Percentiles rank a stretch among this genome's conserved stretches.
phyloP scores from a whole-genome alignment of 1,140 invertebrate species.

The Drosophila carrolli region DNA sequence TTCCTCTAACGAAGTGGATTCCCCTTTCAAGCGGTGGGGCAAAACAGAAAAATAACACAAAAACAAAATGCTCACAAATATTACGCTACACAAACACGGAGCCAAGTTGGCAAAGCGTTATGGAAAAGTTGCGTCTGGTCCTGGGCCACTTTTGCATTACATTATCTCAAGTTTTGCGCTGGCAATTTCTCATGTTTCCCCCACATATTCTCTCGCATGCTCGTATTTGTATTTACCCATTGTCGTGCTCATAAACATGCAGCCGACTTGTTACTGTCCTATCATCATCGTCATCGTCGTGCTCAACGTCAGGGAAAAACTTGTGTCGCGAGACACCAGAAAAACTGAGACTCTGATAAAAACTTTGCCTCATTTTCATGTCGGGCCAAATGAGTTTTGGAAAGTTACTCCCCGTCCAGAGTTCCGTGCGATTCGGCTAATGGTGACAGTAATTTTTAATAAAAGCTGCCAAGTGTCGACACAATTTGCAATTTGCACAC shows the following conservation, averaged over 20 bases:
- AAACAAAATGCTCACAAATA: constrained; percentile 50
- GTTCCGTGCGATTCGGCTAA: constrained; percentile 49
- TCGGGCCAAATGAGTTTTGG: constrained; percentile 73
- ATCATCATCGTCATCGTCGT: constrained; percentile 21
- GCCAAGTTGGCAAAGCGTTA: constrained; percentile 55
- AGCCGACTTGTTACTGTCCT: constrained; percentile 42
- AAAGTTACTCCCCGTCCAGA: constrained; percentile 50
- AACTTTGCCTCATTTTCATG: constrained; percentile 73
- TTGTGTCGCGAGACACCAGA: constrained; percentile 22
- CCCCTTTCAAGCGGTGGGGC: constrained; percentile 31
- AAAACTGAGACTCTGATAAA: constrained; percentile 55
- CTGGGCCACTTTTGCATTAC: constrained; percentile 73
- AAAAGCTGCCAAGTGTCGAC: constrained; percentile 59
- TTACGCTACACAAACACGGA: constrained; percentile 29
- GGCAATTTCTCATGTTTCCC: constrained; percentile 72
- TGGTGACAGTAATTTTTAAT: constrained; percentile 77
- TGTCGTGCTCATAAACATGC: constrained; percentile 58
- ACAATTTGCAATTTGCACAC: constrained; percentile 36
- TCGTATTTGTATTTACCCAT: constrained; percentile 53
- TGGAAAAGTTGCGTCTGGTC: constrained; percentile 56
- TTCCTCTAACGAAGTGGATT: constrained; percentile 45
- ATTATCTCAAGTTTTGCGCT: constrained; percentile 75
- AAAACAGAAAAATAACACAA: constrained; percentile 16
- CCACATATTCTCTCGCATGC: constrained; percentile 22
- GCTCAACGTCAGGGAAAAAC: constrained; percentile 30